phyloP scores from a whole-genome alignment of 2,888 invertebrate genomes.

The Cylindroiulus punctatus region DNA sequence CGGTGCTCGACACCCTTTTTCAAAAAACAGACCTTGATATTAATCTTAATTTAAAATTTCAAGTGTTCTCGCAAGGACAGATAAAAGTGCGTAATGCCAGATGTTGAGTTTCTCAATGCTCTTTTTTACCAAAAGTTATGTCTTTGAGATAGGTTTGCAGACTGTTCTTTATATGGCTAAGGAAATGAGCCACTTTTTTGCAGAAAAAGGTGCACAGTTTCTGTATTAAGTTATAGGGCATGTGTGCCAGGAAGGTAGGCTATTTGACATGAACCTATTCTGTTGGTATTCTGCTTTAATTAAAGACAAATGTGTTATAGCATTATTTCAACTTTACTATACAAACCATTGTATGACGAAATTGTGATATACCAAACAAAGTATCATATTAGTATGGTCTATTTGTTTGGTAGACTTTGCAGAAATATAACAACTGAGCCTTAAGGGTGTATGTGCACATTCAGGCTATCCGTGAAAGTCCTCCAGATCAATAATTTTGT shows the following conservation, averaged over 20 bases:
- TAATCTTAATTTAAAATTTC: conserved; percentile 44
- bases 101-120: neutral
- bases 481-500: too few species aligned
- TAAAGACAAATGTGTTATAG: too few species aligned
- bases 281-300: too few species aligned
- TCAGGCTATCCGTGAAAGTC: too few species aligned
- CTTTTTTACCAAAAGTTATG: neutral
- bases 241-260: neutral
- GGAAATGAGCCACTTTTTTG: neutral
- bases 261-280: too few species aligned
- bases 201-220: neutral
- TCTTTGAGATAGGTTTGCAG: neutral
- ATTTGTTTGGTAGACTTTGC: too few species aligned
- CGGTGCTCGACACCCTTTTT: neutral
- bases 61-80: conserved; percentile 40
- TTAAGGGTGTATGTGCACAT: too few species aligned
- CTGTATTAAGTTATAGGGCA: neutral
- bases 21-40: conserved; percentile 16
- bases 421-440: too few species aligned
- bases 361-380: too few species aligned
- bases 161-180: neutral
- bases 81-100: neutral
- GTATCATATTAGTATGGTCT: too few species aligned
- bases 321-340: too few species aligned
- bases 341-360: too few species aligned